phyloP scores from a whole-genome alignment of 2,113 vertebrate genomes.

The Clarias gariepinus region DNA sequence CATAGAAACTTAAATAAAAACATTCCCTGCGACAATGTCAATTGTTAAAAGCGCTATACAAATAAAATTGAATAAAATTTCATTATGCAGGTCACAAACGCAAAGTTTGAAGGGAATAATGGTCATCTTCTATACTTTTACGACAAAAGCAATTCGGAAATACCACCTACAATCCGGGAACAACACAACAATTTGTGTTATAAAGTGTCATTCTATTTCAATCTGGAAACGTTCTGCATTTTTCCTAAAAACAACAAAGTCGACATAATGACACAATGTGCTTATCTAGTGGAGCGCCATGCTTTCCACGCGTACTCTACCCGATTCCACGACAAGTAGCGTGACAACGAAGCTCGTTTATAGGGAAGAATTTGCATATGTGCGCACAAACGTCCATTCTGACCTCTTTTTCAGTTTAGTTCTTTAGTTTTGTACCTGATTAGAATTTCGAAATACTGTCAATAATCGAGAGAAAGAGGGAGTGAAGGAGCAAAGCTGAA shows the following conservation, averaged over 20 bases:
- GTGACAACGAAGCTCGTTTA: constrained; percentile 35
- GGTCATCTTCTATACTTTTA: too few relatives aligned
- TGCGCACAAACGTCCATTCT: constrained; percentile 61
- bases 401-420: constrained; percentile 54
- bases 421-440: constrained; percentile 63
- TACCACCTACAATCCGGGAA: too few relatives aligned
- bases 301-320: constrained; percentile 42
- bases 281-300: constrained; percentile 54
- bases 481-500: constrained; percentile 26
- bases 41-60: too few relatives aligned
- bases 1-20: too few relatives aligned
- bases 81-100: too few relatives aligned
- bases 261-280: constrained; percentile 53
- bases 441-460: constrained; percentile 63
- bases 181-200: too few relatives aligned
- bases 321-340: constrained; percentile 34
- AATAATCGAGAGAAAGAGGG: constrained; percentile 52
- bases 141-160: too few relatives aligned
- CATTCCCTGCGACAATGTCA: too few relatives aligned
- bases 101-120: too few relatives aligned
- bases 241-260: constrained; percentile 4
- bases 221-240: constrained; percentile 19
- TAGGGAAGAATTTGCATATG: constrained; percentile 56
- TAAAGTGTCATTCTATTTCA: too few relatives aligned
- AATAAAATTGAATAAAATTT: too few relatives aligned